Conservation (phyloP, 2,797 vertebrate genomes). For the Phataginus tetradactyla region DNA sequence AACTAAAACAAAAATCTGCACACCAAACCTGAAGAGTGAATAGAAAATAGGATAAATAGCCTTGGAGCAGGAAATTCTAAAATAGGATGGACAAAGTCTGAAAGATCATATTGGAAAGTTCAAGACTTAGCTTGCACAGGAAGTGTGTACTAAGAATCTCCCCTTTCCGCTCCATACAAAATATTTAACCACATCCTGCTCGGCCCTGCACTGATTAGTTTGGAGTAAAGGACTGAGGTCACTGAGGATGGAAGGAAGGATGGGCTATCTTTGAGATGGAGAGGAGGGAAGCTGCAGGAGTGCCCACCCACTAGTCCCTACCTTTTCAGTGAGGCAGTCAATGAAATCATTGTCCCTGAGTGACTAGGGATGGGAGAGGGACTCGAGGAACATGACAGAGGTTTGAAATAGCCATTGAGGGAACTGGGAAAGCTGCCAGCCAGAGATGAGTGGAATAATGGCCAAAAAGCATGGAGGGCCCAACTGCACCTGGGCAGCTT, state of each 20-base stretch:
- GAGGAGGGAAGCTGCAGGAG: background rate
- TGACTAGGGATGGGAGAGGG: background rate
- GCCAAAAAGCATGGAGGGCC: background rate
- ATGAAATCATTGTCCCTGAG: background rate
- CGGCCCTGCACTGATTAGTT: background rate
- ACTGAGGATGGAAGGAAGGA: background rate
- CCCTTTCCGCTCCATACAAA: background rate
- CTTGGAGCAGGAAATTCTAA: conserved; percentile 19
- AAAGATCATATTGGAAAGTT: background rate
- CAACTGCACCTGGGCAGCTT: background rate
- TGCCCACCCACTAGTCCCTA: background rate
- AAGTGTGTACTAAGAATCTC: background rate
- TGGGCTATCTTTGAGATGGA: background rate
- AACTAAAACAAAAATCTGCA: background rate
- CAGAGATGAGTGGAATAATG: background rate
- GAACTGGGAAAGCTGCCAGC: background rate
- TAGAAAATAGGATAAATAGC: background rate
- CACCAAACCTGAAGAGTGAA: background rate
- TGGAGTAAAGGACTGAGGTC: background rate
- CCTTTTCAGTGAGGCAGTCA: background rate
- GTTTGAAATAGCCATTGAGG: background rate
- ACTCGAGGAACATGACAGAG: background rate
- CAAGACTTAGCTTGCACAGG: background rate
- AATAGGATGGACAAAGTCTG: background rate
- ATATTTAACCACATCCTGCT: background rate